Percentiles rank a stretch among this genome's conserved stretches.
Evolutionary conservation across 2,113 vertebrate genomes (phyloP).

Genomic region (Brachyhypopomus gauderio): DNA sequence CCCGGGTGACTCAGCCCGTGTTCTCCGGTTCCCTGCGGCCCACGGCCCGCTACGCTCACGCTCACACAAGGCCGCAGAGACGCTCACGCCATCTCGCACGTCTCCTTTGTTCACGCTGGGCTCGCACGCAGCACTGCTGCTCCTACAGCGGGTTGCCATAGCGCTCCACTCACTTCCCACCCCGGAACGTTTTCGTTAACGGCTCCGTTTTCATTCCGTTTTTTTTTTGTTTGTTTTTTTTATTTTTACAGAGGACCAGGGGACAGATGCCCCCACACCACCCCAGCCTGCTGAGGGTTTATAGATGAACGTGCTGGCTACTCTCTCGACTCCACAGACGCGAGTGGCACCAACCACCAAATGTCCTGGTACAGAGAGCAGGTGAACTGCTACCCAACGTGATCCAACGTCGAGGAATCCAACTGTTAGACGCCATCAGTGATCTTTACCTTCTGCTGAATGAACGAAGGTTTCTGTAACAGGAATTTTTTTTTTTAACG

Average conservation of each 20-base stretch:
- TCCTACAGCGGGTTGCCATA: constrained; percentile 27
- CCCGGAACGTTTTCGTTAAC: constrained; percentile 48
- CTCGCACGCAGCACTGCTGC: neutral
- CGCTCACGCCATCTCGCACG: neutral
- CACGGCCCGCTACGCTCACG: neutral
- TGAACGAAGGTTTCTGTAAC: too few species aligned
- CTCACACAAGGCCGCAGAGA: neutral
- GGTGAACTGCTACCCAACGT: too few species aligned
- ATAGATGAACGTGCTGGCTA: constrained; percentile 24
- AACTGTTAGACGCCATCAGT: too few species aligned
- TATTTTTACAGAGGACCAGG: too few species aligned
- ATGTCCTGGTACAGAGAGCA: too few species aligned
- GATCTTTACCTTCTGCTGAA: too few species aligned
- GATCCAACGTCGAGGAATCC: too few species aligned
- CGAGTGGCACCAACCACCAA: neutral
- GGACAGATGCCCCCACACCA: constrained; percentile 44
- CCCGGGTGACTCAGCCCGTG: neutral
- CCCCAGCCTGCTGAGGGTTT: constrained; percentile 38
- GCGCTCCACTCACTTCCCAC: constrained; percentile 50
- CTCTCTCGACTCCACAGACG: neutral
- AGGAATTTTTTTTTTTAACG: too few species aligned
- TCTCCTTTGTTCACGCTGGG: constrained; percentile 36
- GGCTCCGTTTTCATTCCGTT: constrained; percentile 56
- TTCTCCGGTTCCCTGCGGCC: too few species aligned
- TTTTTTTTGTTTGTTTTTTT: constrained; percentile 10